Evolutionary conservation across 2,113 vertebrate species (phyloP).

Genomic region (Hippocampus mohnikei): DNA sequence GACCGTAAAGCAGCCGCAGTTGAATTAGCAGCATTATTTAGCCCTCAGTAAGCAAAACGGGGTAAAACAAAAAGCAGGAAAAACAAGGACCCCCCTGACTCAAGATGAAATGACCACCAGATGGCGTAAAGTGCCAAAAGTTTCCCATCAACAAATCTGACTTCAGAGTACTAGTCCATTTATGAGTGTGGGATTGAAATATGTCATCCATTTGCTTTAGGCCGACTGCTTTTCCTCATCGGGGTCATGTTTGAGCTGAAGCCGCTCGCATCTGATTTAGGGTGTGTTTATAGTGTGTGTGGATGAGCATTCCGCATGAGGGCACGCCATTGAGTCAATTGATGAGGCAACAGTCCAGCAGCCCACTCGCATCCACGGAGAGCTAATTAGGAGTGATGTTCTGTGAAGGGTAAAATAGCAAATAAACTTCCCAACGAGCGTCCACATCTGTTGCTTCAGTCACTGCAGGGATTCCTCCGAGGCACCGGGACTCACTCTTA

Average conservation of each 20-base stretch:
- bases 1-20: too few species aligned
- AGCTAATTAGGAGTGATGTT: constrained; percentile 63
- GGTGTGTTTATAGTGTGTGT: background rate
- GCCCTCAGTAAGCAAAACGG: too few species aligned
- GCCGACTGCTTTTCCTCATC: background rate
- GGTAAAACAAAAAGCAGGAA: too few species aligned
- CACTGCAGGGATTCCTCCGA: background rate
- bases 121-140: constrained; percentile 52
- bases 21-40: too few species aligned
- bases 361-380: constrained; percentile 47
- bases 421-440: constrained; percentile 59
- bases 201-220: background rate
- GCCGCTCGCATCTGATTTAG: background rate
- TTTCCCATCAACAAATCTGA: constrained; percentile 10
- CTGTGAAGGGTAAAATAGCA: constrained; percentile 56
- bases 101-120: constrained; percentile 45
- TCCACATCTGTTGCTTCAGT: constrained; percentile 14
- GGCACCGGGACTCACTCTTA: background rate
- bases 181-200: background rate
- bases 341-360: constrained; percentile 55
- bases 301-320: constrained; percentile 8
- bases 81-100: background rate
- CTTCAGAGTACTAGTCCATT: constrained; percentile 5
- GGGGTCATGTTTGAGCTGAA: background rate
- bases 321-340: constrained; percentile 39